Percentiles rank a stretch among this genome's conserved stretches.
phyloP scores from a whole-genome alignment of 1,140 invertebrate genomes.

The Halictus rubicundus region DNA sequence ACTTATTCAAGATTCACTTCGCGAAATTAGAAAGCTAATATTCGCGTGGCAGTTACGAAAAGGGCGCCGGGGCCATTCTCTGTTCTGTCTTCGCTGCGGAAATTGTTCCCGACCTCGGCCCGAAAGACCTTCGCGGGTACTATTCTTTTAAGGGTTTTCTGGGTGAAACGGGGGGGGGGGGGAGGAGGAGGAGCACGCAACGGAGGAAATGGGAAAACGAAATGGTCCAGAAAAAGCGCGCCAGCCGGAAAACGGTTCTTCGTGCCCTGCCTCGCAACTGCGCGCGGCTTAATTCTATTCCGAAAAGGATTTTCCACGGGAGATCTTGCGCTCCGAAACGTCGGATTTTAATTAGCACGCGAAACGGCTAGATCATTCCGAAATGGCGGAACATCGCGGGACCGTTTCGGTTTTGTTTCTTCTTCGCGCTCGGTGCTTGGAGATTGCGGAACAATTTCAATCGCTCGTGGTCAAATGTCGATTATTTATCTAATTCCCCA shows the following conservation, averaged over 20 bases:
- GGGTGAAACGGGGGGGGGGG: not conserved
- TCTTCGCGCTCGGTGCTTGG: no score
- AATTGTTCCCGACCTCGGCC: conserved; percentile 16
- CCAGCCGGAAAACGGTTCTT: not conserved
- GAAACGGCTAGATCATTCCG: no score
- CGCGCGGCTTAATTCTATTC: not conserved
- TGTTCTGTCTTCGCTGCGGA: not conserved
- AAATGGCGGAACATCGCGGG: no score
- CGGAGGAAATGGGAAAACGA: conserved; percentile 5
- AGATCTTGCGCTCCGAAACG: no score
- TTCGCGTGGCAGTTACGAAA: no score
- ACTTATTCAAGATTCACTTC: conserved; percentile 3
- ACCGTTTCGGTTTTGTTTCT: no score
- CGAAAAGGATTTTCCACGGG: not conserved
- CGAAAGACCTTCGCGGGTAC: not conserved
- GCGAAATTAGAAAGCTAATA: conserved; percentile 15
- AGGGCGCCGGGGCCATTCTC: not conserved
- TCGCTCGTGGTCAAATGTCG: no score
- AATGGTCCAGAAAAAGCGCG: conserved; percentile 25
- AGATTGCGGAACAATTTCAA: no score
- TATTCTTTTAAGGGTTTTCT: conserved; percentile 30
- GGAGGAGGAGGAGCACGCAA: not conserved
- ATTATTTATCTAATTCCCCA: no score
- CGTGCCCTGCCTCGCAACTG: conserved; percentile 17
- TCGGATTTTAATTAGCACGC: no score